Evolutionary conservation across 2,888 invertebrate genomes (phyloP).

Genomic region (Heliconius erato): DNA sequence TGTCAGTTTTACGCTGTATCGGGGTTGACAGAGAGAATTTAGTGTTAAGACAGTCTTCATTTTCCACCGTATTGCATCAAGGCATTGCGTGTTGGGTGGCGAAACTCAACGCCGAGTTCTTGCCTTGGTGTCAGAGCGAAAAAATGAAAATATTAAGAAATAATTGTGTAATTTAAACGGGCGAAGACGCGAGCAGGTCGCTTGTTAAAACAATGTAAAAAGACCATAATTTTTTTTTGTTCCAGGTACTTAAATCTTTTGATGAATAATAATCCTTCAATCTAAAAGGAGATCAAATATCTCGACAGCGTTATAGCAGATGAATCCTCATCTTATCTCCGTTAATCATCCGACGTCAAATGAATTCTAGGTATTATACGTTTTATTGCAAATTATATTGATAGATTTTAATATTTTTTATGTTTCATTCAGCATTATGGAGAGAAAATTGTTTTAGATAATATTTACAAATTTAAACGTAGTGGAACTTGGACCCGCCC

Average conservation of each 20-base stretch:
- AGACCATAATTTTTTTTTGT: neutral
- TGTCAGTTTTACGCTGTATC: too few relatives aligned
- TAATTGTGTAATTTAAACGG: too few relatives aligned
- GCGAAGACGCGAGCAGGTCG: too few relatives aligned
- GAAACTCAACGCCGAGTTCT: too few relatives aligned
- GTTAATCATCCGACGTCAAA: constrained; percentile 17
- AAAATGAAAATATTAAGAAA: too few relatives aligned
- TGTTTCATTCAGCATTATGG: neutral
- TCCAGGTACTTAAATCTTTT: constrained; percentile 18
- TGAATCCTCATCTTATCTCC: constrained; percentile 16
- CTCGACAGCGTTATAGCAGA: constrained; percentile 13
- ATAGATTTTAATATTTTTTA: neutral
- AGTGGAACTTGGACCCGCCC: too few relatives aligned
- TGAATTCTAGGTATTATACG: constrained; percentile 16
- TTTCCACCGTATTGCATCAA: too few relatives aligned
- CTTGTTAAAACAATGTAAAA: neutral
- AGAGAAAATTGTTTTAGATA: neutral
- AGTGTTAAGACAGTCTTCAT: too few relatives aligned
- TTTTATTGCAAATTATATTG: neutral
- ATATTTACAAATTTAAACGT: too few relatives aligned
- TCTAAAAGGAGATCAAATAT: constrained; percentile 11
- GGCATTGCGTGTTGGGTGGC: too few relatives aligned
- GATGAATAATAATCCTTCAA: constrained; percentile 11
- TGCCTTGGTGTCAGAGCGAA: too few relatives aligned
- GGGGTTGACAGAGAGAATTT: too few relatives aligned